Evolutionary conservation across 2,113 vertebrate species (phyloP), one percentile per base, ranked within the genome.

Genomic region (Channa argus): DNA sequence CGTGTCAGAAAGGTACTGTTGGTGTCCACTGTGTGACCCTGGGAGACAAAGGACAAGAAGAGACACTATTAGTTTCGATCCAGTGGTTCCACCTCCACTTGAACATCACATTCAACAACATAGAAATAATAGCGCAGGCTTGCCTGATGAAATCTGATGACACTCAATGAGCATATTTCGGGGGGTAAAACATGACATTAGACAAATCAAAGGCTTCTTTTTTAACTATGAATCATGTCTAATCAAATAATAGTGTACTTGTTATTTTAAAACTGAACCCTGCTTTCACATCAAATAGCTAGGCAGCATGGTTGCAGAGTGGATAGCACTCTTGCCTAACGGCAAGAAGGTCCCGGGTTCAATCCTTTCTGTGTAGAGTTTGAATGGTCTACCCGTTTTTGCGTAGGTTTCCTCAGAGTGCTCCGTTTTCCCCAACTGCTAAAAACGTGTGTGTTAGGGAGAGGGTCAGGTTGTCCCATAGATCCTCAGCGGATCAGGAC

Each of bases 21-120:
- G 0, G 97, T 98, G 91, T 99, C 98, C 54, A 93, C 93, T 0
- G 97, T 99, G 87, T 96, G 94, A 55, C 98, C 98, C 98, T 98
- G 86, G 0, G 33, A 62, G 51, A 68, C 1, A 6, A 46, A 44
- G n/a, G 47, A 33, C 7, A 1, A 70, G 34, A 73, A 71, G 45
- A 73, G 14, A 76, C 15, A 11, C n/a, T 43, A 5, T 58, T n/a
- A 51, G 49, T 47, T 61, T 58, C n/a, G 44, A 43, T 13, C 2
- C 5, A 8, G 34, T 15, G 37, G 53, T 54, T 39, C 12, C 51
- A 69, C n/a, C 7, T 33, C 51, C 13, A 34, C 24, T 54, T 37
- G 1, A 4, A 78, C 33, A 33, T 62, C 44, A 75, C 6, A 73
- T 13, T 77, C 67, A 71, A 67, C 24, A 65, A 71, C 65, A 60